A percentile compares a stretch with the other conserved stretches of the same genome.
Conservation (phyloP, 2,797 vertebrate genomes). For the Halcyon chelicuti region DNA sequence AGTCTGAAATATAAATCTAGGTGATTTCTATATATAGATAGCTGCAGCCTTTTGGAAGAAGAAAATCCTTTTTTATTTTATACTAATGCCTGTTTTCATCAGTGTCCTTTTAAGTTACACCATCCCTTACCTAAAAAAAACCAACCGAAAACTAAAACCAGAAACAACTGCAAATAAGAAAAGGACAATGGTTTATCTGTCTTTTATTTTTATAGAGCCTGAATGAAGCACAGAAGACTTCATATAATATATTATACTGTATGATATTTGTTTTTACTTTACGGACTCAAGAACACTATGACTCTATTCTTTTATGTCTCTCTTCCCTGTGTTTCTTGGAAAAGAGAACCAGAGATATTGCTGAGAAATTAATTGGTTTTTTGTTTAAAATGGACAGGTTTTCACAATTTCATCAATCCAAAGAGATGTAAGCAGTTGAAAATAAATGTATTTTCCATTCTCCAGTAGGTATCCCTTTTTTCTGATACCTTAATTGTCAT, state of each 20-base stretch:
- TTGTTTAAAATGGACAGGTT: conserved; percentile 9
- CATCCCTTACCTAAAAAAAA: neutral
- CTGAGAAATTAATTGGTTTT: conserved; percentile 6
- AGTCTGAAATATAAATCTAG: conserved; percentile 5
- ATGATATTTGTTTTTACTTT: conserved; percentile 47
- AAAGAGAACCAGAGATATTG: neutral
- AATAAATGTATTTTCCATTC: neutral
- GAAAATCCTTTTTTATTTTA: neutral
- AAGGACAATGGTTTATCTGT: conserved; percentile 11
- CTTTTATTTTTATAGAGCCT: neutral
- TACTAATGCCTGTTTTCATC: neutral
- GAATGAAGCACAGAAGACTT: conserved; percentile 18
- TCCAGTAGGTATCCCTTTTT: neutral
- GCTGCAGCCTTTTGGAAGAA: neutral
- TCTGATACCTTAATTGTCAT: neutral
- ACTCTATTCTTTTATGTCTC: conserved; percentile 17
- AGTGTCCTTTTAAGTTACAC: neutral
- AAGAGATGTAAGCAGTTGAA: neutral
- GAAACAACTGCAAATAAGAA: neutral
- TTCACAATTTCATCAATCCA: neutral
- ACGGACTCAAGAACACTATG: conserved; percentile 11
- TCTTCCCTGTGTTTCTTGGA: conserved; percentile 46
- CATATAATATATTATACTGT: neutral
- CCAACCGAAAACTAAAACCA: neutral
- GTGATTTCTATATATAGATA: neutral